Conservation (phyloP, 2,113 vertebrate species). For the Calypte anna region DNA sequence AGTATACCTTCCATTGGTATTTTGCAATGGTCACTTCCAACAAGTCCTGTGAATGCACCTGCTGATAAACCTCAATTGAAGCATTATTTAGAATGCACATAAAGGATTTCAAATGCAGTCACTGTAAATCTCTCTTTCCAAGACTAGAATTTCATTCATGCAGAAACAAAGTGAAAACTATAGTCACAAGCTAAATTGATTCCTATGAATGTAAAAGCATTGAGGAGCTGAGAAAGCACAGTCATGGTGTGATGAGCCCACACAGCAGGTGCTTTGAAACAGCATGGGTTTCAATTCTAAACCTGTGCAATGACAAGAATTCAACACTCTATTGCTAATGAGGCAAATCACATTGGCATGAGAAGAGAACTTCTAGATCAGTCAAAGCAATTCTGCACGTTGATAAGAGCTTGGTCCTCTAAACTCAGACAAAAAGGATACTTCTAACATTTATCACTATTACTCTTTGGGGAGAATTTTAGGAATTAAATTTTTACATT, state of each 20-base stretch:
- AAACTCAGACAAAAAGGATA: neutral
- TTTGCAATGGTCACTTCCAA: neutral
- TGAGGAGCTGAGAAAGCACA: neutral
- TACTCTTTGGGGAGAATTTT: neutral
- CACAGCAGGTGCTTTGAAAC: slow-evolving; percentile 20
- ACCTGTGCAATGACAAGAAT: neutral
- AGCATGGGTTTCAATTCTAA: neutral
- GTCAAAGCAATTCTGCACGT: neutral
- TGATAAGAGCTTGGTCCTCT: neutral
- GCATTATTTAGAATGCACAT: neutral
- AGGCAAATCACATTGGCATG: neutral
- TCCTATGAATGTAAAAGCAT: neutral
- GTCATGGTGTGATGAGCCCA: slow-evolving; percentile 1
- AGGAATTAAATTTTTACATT: neutral
- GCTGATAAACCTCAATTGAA: neutral
- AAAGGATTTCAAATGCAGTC: neutral
- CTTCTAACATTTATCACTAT: neutral
- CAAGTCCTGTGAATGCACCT: neutral
- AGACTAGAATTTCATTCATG: neutral
- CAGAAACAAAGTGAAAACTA: neutral
- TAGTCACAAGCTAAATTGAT: neutral
- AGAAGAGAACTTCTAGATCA: neutral
- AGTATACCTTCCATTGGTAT: neutral
- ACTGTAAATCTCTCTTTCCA: neutral
- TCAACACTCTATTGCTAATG: slow-evolving; percentile 35